Conservation (phyloP, 1,140 invertebrate genomes). For the Drosophila jambulina region DNA sequence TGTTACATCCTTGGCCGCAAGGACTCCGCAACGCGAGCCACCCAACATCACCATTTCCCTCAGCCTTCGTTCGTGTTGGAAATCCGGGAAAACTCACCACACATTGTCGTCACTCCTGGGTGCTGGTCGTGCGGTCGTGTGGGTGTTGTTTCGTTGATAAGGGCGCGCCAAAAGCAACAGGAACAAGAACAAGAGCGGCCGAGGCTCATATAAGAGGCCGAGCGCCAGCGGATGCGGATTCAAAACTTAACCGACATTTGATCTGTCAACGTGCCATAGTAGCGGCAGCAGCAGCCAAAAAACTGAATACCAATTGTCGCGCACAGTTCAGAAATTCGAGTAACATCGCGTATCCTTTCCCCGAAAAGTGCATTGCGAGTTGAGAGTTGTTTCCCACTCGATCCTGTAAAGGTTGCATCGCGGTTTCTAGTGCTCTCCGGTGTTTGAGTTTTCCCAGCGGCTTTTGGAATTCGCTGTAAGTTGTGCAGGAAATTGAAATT, state of each 20-base stretch:
- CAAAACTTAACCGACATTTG: slow-evolving; percentile 84
- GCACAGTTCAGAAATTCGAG: neutral
- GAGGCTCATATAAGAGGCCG: slow-evolving; percentile 72
- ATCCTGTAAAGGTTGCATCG: slow-evolving; percentile 2
- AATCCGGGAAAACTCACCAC: slow-evolving; percentile 55
- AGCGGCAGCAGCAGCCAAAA: slow-evolving; percentile 7
- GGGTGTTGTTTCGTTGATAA: slow-evolving; percentile 63
- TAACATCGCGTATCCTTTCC: slow-evolving; percentile 14
- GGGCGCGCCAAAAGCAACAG: slow-evolving; percentile 49
- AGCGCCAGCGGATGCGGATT: slow-evolving; percentile 61
- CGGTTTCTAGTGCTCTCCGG: slow-evolving; percentile 10
- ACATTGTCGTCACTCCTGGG: slow-evolving; percentile 62
- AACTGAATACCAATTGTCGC: slow-evolving; percentile 7
- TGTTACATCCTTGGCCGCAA: slow-evolving; percentile 57
- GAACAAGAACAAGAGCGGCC: slow-evolving; percentile 19
- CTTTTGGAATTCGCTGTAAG: slow-evolving; percentile 28
- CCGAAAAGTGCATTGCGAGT: neutral
- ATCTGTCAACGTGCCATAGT: slow-evolving; percentile 76
- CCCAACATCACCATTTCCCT: slow-evolving; percentile 3
- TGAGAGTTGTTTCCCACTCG: neutral
- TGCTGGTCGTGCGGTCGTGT: slow-evolving; percentile 40
- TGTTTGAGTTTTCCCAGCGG: slow-evolving; percentile 19
- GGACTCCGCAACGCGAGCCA: slow-evolving; percentile 15
- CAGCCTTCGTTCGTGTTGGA: slow-evolving; percentile 37
- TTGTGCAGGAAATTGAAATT: neutral